Conservation (phyloP, 2,113 vertebrate genomes). For the Hippocampus comes region DNA sequence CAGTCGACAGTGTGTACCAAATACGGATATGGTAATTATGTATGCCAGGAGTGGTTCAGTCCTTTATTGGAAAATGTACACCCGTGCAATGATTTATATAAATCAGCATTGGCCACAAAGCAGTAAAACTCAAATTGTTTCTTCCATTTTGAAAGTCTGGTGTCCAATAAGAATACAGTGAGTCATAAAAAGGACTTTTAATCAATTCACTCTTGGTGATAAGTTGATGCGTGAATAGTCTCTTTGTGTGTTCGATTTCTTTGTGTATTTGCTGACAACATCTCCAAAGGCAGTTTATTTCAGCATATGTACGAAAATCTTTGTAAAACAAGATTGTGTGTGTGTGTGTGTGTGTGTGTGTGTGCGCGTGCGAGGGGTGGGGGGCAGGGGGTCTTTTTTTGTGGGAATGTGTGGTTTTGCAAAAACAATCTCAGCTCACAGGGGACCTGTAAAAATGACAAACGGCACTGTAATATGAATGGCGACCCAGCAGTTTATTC, state of each 20-base stretch:
- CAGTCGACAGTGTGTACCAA: conserved; percentile 45
- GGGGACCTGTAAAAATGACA: background rate
- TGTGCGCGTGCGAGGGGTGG: background rate
- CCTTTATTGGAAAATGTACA: conserved; percentile 78
- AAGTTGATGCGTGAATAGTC: conserved; percentile 72
- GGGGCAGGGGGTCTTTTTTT: background rate
- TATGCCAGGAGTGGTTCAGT: conserved; percentile 69
- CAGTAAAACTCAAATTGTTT: conserved; percentile 81
- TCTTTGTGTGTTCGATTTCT: conserved; percentile 65
- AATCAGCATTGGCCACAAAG: conserved; percentile 76
- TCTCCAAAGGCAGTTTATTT: conserved; percentile 30
- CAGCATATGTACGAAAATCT: conserved; percentile 16
- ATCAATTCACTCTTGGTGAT: conserved; percentile 78
- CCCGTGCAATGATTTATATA: conserved; percentile 78
- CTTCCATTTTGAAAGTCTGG: conserved; percentile 78
- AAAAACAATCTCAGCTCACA: too few relatives aligned
- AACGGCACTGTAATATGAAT: background rate
- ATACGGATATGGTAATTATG: conserved; percentile 71
- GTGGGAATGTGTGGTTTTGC: background rate
- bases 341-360: background rate
- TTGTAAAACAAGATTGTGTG: background rate
- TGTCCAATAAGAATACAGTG: conserved; percentile 76
- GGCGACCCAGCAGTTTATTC: background rate
- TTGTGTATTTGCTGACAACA: conserved; percentile 53
- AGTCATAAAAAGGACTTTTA: conserved; percentile 79